phyloP scores from a whole-genome alignment of 2,797 vertebrate species.

The Euphonia xanthogaster region DNA sequence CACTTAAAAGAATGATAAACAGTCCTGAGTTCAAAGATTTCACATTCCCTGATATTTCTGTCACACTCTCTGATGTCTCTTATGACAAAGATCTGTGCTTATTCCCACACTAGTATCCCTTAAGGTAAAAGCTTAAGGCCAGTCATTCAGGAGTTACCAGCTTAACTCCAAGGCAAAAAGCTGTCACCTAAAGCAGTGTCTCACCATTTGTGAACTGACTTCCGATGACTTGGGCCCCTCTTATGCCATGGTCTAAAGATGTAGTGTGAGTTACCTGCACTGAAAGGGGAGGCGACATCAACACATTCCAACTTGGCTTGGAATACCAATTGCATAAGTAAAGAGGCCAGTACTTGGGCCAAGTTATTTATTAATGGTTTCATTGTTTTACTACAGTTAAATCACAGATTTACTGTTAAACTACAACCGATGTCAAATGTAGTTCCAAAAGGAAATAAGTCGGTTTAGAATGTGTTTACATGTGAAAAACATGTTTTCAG shows the following conservation, averaged over 20 bases:
- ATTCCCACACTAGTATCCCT: not conserved
- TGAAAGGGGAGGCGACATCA: not conserved
- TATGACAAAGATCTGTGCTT: not conserved
- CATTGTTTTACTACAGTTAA: not conserved
- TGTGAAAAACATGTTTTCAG: not conserved
- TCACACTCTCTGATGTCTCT: not conserved
- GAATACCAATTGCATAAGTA: not conserved
- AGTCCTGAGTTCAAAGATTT: not conserved
- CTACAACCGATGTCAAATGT: not conserved
- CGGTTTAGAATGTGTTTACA: not conserved
- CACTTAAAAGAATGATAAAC: not conserved
- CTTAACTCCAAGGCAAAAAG: not conserved
- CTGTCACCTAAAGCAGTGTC: not conserved
- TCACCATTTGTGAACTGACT: not conserved
- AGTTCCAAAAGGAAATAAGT: not conserved
- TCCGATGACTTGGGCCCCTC: not conserved
- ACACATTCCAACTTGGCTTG: not conserved
- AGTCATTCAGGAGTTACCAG: not conserved
- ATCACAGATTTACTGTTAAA: not conserved
- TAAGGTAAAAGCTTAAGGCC: not conserved
- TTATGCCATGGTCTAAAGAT: not conserved
- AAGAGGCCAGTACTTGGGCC: not conserved
- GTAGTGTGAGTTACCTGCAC: not conserved
- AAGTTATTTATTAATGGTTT: not conserved
- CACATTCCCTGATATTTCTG: not conserved